Conservation (phyloP, 2,888 invertebrate genomes). For the Thera obeliscata region DNA sequence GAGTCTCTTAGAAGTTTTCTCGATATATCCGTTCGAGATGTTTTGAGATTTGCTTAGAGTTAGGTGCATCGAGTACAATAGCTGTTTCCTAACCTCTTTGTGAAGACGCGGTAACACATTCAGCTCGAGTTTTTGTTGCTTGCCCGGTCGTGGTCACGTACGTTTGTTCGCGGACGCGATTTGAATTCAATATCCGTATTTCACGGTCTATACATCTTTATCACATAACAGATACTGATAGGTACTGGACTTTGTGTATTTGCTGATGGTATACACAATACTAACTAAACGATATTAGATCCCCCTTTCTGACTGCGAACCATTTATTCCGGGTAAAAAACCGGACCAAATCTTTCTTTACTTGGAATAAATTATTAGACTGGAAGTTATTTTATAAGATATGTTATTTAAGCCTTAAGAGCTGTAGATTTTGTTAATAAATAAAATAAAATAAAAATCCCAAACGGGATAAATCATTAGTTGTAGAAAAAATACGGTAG, state of each 20-base stretch:
- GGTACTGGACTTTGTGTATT: conserved; percentile 62
- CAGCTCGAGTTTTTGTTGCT: conserved; percentile 69
- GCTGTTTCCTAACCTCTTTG: conserved; percentile 66
- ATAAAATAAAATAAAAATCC: no score
- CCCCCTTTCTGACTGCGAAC: conserved; percentile 34
- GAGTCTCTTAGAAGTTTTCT: conserved; percentile 68
- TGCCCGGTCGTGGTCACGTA: conserved; percentile 69
- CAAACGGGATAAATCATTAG: no score
- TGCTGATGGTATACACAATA: conserved; percentile 45
- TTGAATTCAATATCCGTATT: conserved; percentile 77
- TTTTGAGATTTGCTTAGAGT: conserved; percentile 72
- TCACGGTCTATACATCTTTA: conserved; percentile 61
- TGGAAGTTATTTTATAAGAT: no score
- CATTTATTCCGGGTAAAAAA: conserved; percentile 41
- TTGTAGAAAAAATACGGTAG: no score
- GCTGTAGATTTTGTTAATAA: no score
- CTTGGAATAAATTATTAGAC: no score
- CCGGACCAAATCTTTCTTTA: background rate
- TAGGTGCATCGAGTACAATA: conserved; percentile 70
- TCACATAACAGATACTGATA: conserved; percentile 62
- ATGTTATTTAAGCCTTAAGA: no score
- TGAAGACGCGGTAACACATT: conserved; percentile 62
- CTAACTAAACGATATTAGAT: conserved; percentile 48
- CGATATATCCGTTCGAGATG: conserved; percentile 71
- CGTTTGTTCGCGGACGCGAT: conserved; percentile 68